These are phyloP conservation scores for Candoia aspera DNA, from an alignment of 2,113 vertebrate species.

Conservation along the genomic window DNA sequence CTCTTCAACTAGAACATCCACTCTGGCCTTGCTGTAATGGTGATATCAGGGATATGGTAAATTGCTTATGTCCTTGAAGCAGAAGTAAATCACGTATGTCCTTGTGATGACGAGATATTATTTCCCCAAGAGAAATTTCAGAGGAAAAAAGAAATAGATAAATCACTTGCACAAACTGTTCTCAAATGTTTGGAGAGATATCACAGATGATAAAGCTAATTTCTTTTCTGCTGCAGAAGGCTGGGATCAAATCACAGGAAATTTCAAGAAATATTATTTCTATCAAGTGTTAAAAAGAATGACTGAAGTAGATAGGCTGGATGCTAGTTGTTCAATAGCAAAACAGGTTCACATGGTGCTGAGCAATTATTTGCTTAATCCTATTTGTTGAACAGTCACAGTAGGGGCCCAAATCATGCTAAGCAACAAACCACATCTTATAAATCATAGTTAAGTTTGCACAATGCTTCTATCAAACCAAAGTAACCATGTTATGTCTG, in stretches of 20 bases:
- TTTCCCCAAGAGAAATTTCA: neutral
- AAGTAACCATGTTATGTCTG: neutral
- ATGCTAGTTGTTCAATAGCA: neutral
- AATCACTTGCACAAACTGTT: neutral
- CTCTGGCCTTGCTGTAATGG: neutral
- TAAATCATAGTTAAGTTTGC: neutral
- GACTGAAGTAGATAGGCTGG: neutral
- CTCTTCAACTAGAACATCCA: neutral
- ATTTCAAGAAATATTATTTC: neutral
- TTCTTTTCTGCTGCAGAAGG: neutral
- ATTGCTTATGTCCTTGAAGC: neutral
- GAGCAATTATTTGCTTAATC: neutral
- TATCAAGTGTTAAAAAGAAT: neutral
- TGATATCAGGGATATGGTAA: neutral
- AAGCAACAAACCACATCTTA: neutral
- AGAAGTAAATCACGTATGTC: neutral
- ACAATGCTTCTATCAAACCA: neutral
- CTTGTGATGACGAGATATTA: neutral
- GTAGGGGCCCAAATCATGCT: neutral
- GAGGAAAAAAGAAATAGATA: neutral
- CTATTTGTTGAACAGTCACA: neutral
- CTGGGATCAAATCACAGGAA: neutral
- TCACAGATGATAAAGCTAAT: neutral
- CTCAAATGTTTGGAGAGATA: neutral
- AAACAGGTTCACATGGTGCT: neutral